Percentiles rank a stretch among this genome's conserved stretches.
Conservation (phyloP, 2,113 vertebrate genomes). For the Calidris pygmaea region DNA sequence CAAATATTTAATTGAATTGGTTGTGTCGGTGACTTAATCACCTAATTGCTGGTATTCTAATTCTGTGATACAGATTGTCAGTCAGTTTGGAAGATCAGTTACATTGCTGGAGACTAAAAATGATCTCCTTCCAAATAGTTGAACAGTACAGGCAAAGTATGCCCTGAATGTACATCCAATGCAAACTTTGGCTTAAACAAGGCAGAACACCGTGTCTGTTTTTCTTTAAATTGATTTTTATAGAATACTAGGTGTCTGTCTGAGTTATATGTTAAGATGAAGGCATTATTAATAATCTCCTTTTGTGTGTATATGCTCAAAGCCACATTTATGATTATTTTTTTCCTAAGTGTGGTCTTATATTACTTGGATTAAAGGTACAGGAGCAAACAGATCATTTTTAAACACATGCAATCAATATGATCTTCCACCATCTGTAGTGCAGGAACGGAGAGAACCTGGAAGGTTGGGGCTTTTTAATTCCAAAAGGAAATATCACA, state of each 20-base stretch:
- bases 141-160: slow-evolving; percentile 22
- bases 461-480: neutral
- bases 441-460: slow-evolving; percentile 4
- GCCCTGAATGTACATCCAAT: slow-evolving; percentile 14
- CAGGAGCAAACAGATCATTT: neutral
- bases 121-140: slow-evolving; percentile 31
- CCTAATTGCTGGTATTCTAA: neutral
- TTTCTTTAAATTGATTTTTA: slow-evolving; percentile 20
- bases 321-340: neutral
- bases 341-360: rapidly evolving
- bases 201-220: neutral
- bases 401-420: slow-evolving; percentile 19
- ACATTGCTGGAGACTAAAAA: slow-evolving; percentile 9
- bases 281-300: neutral
- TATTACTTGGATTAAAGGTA: slow-evolving; percentile 10
- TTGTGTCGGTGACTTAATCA: slow-evolving; percentile 22
- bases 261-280: neutral
- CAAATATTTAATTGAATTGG: slow-evolving; percentile 27
- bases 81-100: slow-evolving; percentile 2
- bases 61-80: slow-evolving; percentile 2
- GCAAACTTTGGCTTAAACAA: slow-evolving; percentile 37
- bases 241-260: neutral
- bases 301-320: neutral
- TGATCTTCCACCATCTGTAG: neutral
- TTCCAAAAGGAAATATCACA: slow-evolving; percentile 31